These are phyloP conservation scores for Pollenia labialis DNA, from an alignment of 2,888 invertebrate genomes.

Conservation along the genomic window DNA sequence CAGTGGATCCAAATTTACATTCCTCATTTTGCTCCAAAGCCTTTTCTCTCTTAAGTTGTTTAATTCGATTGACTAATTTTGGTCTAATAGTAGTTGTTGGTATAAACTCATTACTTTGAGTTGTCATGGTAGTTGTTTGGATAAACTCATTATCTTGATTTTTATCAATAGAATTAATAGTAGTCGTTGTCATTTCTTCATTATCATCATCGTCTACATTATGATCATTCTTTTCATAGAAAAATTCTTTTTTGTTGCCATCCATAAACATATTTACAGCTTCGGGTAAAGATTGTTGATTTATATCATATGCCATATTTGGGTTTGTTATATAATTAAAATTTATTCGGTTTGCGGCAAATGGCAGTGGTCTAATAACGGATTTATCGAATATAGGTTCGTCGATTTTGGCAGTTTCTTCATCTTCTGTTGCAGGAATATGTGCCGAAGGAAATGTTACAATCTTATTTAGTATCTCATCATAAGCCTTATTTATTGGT, in stretches of 20 bases:
- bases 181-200: not conserved
- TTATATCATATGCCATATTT: not conserved
- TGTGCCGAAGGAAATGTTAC: not conserved
- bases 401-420: not conserved
- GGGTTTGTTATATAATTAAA: slow-evolving; percentile 10
- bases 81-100: not conserved
- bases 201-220: not conserved
- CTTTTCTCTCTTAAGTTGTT: not conserved
- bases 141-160: not conserved
- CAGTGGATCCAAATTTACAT: slow-evolving; percentile 77
- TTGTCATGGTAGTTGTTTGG: not conserved
- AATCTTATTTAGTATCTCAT: slow-evolving; percentile 41
- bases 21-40: not conserved
- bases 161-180: not conserved
- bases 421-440: not conserved
- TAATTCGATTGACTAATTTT: not conserved
- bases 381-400: not conserved
- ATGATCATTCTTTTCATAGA: not conserved
- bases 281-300: not conserved
- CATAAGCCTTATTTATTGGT: slow-evolving; percentile 6
- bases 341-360: not conserved
- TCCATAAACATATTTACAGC: not conserved
- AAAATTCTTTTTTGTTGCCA: not conserved
- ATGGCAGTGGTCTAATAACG: slow-evolving; percentile 10
- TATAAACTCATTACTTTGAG: not conserved